These are phyloP conservation scores for Cataglyphis cursor DNA, from an alignment of 2,888 invertebrate genomes.

Conservation along the genomic window DNA sequence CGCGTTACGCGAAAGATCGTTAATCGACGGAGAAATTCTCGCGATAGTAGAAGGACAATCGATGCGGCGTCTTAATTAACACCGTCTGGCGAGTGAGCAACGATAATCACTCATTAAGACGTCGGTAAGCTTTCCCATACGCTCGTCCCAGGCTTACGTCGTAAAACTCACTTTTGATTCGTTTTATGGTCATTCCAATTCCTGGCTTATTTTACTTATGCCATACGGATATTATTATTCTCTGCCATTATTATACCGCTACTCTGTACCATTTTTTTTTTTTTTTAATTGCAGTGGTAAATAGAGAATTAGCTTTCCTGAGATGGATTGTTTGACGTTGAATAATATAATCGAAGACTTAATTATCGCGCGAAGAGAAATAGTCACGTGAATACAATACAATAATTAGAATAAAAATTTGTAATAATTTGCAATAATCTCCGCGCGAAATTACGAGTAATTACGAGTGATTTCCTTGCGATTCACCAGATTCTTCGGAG, in stretches of 20 bases:
- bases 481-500: constrained; percentile 5
- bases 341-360: not conserved
- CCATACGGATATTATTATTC: not conserved
- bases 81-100: constrained; percentile 18
- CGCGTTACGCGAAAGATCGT: constrained; percentile 24
- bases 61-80: constrained; percentile 31
- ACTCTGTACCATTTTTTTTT: not conserved
- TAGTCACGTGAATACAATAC: constrained; percentile 12
- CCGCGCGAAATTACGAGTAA: constrained; percentile 23
- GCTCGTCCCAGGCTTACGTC: constrained; percentile 4
- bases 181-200: constrained; percentile 19
- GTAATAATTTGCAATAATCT: not conserved
- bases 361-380: constrained; percentile 1
- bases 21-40: constrained; percentile 33
- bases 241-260: constrained; percentile 3
- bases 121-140: constrained; percentile 15
- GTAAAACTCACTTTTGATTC: constrained; percentile 44
- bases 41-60: constrained; percentile 14
- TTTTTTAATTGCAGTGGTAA: not conserved
- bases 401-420: not conserved
- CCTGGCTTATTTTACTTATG: constrained; percentile 31
- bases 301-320: constrained; percentile 15
- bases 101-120: constrained; percentile 43
- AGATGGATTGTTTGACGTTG: not conserved
- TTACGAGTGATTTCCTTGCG: constrained; percentile 7